Percentiles rank a stretch among this genome's conserved stretches.
phyloP scores from a whole-genome alignment of 2,113 vertebrate genomes.

The Gasterosteus nipponicus region DNA sequence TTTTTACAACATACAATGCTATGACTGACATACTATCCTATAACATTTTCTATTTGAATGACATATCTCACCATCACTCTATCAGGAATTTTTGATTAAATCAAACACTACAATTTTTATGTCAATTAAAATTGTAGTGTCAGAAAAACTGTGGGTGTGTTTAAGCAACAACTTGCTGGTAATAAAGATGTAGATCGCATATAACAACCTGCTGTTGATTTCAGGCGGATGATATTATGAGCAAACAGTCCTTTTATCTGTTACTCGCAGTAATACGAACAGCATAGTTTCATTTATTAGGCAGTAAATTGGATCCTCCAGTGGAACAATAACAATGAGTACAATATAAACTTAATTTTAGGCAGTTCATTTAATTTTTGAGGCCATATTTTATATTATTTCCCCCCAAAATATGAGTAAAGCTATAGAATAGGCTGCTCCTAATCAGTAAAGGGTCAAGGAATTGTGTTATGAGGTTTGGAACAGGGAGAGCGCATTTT shows the following conservation, averaged over 20 bases:
- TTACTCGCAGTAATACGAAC: conserved; percentile 4
- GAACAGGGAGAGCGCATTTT: conserved; percentile 27
- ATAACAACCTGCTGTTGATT: conserved; percentile 39
- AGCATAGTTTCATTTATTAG: background rate
- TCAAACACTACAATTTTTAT: background rate
- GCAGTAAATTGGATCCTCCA: background rate
- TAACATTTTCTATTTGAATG: background rate
- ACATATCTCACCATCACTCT: background rate
- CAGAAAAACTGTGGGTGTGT: background rate
- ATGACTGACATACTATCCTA: background rate
- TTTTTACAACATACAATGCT: too few species aligned
- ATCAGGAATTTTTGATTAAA: background rate
- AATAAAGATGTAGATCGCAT: conserved; percentile 19
- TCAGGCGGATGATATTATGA: background rate
- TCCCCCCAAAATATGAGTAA: background rate
- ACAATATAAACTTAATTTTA: background rate
- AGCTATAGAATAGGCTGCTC: background rate
- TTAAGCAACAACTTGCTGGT: conserved; percentile 7
- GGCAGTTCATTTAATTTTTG: background rate
- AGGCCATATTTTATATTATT: conserved; percentile 1
- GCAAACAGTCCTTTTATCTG: conserved; percentile 13
- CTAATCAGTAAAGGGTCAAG: conserved; percentile 9
- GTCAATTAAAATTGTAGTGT: background rate
- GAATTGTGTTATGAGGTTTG: conserved; percentile 12
- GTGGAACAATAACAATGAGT: background rate